Evolutionary conservation across 2,888 invertebrate genomes (phyloP).

Genomic region (Ophion slaviceki): DNA sequence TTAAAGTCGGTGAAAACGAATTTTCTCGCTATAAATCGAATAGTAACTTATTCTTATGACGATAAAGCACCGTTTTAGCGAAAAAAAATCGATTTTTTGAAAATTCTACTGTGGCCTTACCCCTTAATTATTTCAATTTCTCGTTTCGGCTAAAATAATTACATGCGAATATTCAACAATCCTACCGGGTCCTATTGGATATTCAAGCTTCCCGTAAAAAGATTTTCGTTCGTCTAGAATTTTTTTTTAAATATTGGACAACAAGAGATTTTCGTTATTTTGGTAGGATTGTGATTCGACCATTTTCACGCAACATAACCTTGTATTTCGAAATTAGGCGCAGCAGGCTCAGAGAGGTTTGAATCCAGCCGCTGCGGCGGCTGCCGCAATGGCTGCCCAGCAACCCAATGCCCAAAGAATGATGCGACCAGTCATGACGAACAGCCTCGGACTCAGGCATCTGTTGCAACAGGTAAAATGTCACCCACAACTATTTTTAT

Average conservation of each 20-base stretch:
- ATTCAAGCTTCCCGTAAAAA: neutral
- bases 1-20: too few relatives aligned
- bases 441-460: constrained; percentile 92
- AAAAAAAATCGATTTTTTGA: too few relatives aligned
- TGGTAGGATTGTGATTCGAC: too few relatives aligned
- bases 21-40: too few relatives aligned
- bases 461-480: constrained; percentile 89
- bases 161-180: neutral
- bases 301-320: neutral
- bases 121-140: too few relatives aligned
- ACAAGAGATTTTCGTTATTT: too few relatives aligned
- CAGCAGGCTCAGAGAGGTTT: constrained; percentile 82
- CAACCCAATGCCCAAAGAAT: constrained; percentile 86
- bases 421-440: constrained; percentile 90
- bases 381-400: constrained; percentile 80
- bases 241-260: too few relatives aligned
- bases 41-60: too few relatives aligned
- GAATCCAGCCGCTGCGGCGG: constrained; percentile 78
- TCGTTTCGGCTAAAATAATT: too few relatives aligned
- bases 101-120: too few relatives aligned
- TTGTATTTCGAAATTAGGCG: constrained; percentile 68
- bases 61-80: too few relatives aligned
- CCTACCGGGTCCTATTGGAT: too few relatives aligned
- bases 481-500: neutral
- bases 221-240: neutral